Percentiles rank a stretch among this genome's conserved stretches.
Evolutionary conservation across 2,113 vertebrate species (phyloP).

Genomic region (Colinus virginianus): DNA sequence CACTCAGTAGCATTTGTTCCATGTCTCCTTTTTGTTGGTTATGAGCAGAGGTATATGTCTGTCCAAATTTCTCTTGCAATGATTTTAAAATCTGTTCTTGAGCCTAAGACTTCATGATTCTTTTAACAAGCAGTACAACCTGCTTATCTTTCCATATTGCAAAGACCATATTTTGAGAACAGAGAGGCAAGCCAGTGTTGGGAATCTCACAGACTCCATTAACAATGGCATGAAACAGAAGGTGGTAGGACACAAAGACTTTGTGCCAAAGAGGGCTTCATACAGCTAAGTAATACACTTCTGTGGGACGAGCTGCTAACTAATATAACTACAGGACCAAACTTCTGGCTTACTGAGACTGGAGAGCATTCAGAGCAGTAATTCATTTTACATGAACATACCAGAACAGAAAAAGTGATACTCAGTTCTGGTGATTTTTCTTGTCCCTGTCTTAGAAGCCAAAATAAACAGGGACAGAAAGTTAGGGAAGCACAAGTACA

Average conservation of each 20-base stretch:
- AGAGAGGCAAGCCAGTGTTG: not conserved
- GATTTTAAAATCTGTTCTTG: not conserved
- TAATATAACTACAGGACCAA: not conserved
- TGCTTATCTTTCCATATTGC: not conserved
- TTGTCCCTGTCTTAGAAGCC: not conserved
- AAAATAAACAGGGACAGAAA: fast-evolving
- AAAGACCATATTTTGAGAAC: not conserved
- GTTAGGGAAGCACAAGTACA: not conserved
- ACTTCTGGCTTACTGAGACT: not conserved
- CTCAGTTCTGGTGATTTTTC: not conserved
- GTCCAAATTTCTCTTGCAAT: not conserved
- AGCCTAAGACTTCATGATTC: not conserved
- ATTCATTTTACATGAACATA: not conserved
- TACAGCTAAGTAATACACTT: not conserved
- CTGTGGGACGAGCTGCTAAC: not conserved
- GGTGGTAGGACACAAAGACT: not conserved
- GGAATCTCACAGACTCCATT: not conserved
- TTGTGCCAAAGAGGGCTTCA: not conserved
- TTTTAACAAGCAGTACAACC: not conserved
- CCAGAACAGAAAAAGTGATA: not conserved
- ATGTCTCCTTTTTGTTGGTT: not conserved
- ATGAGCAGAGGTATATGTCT: not conserved
- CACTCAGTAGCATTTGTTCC: not conserved
- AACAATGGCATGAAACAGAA: not conserved
- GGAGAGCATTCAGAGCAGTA: not conserved